These are phyloP conservation scores for Oplegnathus fasciatus DNA, from an alignment of 2,113 vertebrate genomes.

Conservation along the genomic window DNA sequence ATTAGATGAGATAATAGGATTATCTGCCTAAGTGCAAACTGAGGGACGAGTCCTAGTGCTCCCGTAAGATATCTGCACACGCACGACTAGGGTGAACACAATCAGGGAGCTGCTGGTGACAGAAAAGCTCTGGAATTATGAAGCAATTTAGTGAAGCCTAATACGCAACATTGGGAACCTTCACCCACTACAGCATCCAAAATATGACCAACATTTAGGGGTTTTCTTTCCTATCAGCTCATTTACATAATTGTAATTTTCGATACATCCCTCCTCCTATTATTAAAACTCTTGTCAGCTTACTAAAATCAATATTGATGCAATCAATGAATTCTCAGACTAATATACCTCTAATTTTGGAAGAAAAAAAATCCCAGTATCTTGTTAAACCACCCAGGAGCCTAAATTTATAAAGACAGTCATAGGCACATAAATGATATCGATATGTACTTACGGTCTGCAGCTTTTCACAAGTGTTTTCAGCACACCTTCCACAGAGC, in stretches of 20 bases:
- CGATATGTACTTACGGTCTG: slow-evolving; percentile 92
- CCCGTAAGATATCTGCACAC: slow-evolving; percentile 40
- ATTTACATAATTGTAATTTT: neutral
- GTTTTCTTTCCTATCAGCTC: neutral
- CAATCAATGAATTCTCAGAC: too few species aligned
- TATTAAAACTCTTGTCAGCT: neutral
- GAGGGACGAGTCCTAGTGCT: slow-evolving; percentile 51
- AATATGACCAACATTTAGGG: neutral
- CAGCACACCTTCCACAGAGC: slow-evolving; percentile 95
- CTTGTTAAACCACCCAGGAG: neutral
- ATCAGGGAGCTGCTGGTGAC: slow-evolving; percentile 15
- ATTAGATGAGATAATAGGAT: slow-evolving; percentile 84
- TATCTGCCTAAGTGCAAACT: slow-evolving; percentile 73
- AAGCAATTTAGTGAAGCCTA: neutral
- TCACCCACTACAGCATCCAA: neutral
- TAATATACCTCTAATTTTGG: too few species aligned
- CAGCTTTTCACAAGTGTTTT: slow-evolving; percentile 97
- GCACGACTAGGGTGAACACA: slow-evolving; percentile 22
- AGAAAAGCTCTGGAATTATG: slow-evolving; percentile 9
- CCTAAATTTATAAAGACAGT: neutral
- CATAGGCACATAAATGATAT: neutral
- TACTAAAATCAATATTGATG: neutral
- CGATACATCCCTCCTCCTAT: neutral
- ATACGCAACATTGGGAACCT: neutral
- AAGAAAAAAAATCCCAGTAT: too few species aligned